A percentile compares a stretch with the other conserved stretches of the same genome.
Conservation (phyloP, 1,140 invertebrate species). For the Mycetomoellerius zeteki region DNA sequence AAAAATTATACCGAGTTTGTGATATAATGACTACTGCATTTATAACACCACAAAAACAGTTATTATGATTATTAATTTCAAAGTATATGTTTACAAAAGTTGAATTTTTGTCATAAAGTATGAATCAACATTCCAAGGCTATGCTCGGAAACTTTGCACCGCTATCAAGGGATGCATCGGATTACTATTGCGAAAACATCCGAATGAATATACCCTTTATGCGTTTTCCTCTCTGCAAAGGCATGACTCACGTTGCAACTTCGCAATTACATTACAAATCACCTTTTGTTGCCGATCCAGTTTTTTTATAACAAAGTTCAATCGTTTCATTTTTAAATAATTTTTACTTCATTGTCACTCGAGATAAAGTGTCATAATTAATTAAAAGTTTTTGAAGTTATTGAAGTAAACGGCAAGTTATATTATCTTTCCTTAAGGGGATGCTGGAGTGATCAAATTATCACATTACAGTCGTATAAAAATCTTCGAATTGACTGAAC, state of each 20-base stretch:
- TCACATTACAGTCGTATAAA: no score
- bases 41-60: not conserved
- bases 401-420: not conserved
- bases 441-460: no score
- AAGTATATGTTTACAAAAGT: not conserved
- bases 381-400: no score
- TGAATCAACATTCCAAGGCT: slow-evolving; percentile 62
- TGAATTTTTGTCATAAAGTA: not conserved
- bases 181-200: slow-evolving; percentile 38
- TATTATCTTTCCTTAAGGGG: not conserved
- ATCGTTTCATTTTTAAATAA: not conserved
- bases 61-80: not conserved
- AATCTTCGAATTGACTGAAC: no score
- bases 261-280: not conserved
- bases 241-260: slow-evolving; percentile 61
- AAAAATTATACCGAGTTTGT: no score
- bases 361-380: not conserved
- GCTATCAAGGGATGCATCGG: slow-evolving; percentile 27
- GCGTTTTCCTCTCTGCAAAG: not conserved
- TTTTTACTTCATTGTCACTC: not conserved
- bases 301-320: slow-evolving; percentile 10
- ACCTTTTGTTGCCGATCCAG: not conserved
- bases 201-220: slow-evolving; percentile 57
- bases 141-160: not conserved
- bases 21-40: not conserved